These are phyloP conservation scores for Tautogolabrus adspersus DNA, from an alignment of 2,113 vertebrate species.

Conservation along the genomic window DNA sequence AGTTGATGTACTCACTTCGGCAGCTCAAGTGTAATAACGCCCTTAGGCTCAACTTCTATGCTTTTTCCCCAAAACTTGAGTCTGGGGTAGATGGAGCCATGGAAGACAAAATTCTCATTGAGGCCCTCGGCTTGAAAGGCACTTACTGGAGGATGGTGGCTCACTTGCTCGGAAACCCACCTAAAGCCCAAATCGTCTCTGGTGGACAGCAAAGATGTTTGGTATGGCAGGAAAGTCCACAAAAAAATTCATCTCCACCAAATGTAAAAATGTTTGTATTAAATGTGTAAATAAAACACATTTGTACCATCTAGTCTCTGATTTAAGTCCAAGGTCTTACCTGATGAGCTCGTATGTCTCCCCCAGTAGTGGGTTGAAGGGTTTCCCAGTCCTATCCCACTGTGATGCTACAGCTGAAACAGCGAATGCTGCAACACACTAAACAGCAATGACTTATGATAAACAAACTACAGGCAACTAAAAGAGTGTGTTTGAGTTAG, in stretches of 20 bases:
- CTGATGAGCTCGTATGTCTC: constrained; percentile 96
- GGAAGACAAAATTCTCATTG: constrained; percentile 94
- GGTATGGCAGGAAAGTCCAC: neutral
- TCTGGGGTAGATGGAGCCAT: constrained; percentile 98
- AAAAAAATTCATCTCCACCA: neutral
- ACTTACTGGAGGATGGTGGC: constrained; percentile 97
- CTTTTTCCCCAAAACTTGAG: constrained; percentile 99
- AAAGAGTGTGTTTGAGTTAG: neutral
- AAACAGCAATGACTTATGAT: constrained; percentile 24
- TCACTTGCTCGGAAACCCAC: constrained; percentile 97
- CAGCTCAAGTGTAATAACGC: constrained; percentile 96
- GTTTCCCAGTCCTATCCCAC: constrained; percentile 98
- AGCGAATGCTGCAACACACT: constrained; percentile 97
- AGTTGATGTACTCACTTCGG: constrained; percentile 89
- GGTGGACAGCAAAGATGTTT: constrained; percentile 26
- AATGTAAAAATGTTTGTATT: neutral
- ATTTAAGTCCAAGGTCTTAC: constrained; percentile 72
- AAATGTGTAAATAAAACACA: neutral
- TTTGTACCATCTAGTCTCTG: neutral
- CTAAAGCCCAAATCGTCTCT: constrained; percentile 98
- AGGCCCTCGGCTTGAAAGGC: constrained; percentile 97
- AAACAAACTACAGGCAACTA: neutral
- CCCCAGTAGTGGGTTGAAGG: constrained; percentile 96
- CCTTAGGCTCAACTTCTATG: constrained; percentile 97
- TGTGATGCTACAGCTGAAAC: constrained; percentile 98